A percentile compares a stretch with the other conserved stretches of the same genome.
These are phyloP conservation scores for Heliconius melpomene DNA, from an alignment of 1,140 invertebrate genomes.

Conservation along the genomic window DNA sequence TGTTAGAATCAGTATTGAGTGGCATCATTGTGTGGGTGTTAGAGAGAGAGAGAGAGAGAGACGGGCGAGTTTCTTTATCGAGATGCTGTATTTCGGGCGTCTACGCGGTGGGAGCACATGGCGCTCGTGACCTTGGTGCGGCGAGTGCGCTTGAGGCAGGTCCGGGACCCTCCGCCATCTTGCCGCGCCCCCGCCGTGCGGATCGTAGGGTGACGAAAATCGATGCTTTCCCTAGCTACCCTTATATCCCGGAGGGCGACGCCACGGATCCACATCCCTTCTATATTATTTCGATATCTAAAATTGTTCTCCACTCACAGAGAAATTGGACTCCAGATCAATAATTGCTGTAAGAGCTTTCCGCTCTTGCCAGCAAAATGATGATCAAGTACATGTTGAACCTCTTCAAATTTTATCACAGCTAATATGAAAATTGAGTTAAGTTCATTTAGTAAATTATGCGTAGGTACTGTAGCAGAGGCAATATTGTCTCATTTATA, in stretches of 20 bases:
- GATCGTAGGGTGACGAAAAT: slow-evolving; percentile 74
- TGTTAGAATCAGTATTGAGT: slow-evolving; percentile 62
- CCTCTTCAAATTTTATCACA: background rate
- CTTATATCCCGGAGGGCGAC: slow-evolving; percentile 63
- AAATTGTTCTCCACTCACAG: slow-evolving; percentile 18
- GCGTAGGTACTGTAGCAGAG: background rate
- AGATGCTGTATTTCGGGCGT: slow-evolving; percentile 71
- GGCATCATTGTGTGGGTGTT: slow-evolving; percentile 49
- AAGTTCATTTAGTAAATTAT: background rate
- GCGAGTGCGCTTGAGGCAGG: slow-evolving; percentile 72
- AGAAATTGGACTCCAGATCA: slow-evolving; percentile 4
- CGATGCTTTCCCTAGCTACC: slow-evolving; percentile 70
- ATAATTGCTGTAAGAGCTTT: slow-evolving; percentile 8
- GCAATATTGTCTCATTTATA: background rate
- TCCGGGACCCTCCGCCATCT: slow-evolving; percentile 70
- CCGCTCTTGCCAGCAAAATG: background rate
- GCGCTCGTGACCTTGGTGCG: slow-evolving; percentile 69
- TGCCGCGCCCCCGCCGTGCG: slow-evolving; percentile 59
- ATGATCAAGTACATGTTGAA: background rate
- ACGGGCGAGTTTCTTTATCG: slow-evolving; percentile 50
- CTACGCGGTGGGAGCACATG: slow-evolving; percentile 60
- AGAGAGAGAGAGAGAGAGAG: slow-evolving; percentile 45
- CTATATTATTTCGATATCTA: slow-evolving; percentile 34
- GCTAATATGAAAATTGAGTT: background rate
- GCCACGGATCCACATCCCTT: slow-evolving; percentile 48